A percentile compares a stretch with the other conserved stretches of the same genome.
phyloP scores from a whole-genome alignment of 2,888 invertebrate species.

The Drosophila vallismaia region DNA sequence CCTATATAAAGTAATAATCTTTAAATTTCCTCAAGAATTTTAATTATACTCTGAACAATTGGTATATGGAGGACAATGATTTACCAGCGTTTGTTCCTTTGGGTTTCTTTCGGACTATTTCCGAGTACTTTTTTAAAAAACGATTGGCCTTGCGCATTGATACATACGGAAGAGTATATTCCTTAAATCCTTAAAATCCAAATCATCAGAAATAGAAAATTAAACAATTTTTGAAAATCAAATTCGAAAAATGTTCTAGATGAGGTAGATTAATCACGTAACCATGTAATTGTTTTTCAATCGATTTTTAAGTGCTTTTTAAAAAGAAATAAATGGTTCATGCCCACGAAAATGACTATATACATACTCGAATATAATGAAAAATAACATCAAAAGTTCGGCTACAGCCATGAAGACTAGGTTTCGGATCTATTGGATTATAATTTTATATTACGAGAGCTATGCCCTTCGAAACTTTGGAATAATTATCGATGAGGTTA shows the following conservation, averaged over 20 bases:
- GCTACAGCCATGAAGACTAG: slow-evolving; percentile 10
- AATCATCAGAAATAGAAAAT: background rate
- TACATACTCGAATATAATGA: too few species aligned
- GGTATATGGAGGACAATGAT: slow-evolving; percentile 47
- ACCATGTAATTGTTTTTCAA: background rate
- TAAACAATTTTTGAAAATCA: background rate
- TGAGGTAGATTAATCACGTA: background rate
- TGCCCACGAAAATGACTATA: background rate
- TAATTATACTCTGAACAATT: slow-evolving; percentile 46
- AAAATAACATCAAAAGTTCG: slow-evolving; percentile 8
- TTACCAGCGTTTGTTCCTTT: slow-evolving; percentile 49
- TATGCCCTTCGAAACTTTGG: slow-evolving; percentile 17
- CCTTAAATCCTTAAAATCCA: background rate
- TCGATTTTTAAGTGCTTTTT: background rate
- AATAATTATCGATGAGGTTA: slow-evolving; percentile 18
- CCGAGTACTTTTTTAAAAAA: slow-evolving; percentile 28
- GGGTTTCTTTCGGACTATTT: slow-evolving; percentile 38
- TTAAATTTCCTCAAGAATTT: slow-evolving; percentile 21
- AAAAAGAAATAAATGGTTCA: background rate
- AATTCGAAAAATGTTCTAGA: background rate
- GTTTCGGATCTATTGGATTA: slow-evolving; percentile 14
- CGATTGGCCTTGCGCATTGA: slow-evolving; percentile 24
- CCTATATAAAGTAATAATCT: background rate
- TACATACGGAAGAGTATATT: slow-evolving; percentile 27
- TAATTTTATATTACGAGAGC: slow-evolving; percentile 1